These are phyloP conservation scores for Dolomedes plantarius DNA, from an alignment of 2,888 invertebrate species.

Conservation along the genomic window DNA sequence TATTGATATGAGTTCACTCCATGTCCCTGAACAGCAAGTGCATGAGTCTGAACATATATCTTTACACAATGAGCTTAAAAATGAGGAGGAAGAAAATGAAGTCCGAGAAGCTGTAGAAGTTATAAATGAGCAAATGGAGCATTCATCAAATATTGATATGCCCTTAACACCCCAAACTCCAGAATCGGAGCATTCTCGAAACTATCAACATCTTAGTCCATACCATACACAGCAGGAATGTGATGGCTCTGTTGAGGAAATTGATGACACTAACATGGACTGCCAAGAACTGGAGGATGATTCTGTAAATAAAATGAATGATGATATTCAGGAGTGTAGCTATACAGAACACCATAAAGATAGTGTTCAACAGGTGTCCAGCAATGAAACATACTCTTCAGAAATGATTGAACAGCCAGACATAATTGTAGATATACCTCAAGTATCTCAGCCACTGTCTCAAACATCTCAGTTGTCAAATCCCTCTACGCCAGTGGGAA, in stretches of 20 bases:
- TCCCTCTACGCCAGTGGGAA: slow-evolving; percentile 63
- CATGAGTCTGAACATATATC: slow-evolving; percentile 21
- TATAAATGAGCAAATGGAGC: slow-evolving; percentile 67
- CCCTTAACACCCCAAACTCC: slow-evolving; percentile 70
- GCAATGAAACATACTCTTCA: slow-evolving; percentile 33
- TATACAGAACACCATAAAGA: slow-evolving; percentile 45
- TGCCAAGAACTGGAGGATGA: slow-evolving; percentile 53
- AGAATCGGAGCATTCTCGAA: slow-evolving; percentile 58
- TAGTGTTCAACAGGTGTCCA: slow-evolving; percentile 33
- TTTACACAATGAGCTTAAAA: slow-evolving; percentile 60
- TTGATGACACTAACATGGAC: slow-evolving; percentile 46
- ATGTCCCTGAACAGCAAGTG: slow-evolving; percentile 11
- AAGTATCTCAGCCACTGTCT: slow-evolving; percentile 51
- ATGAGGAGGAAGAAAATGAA: slow-evolving; percentile 59
- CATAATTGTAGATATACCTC: slow-evolving; percentile 56
- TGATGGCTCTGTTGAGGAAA: slow-evolving; percentile 41
- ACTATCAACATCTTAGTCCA: slow-evolving; percentile 51
- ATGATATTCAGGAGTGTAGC: slow-evolving; percentile 51
- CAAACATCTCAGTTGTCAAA: slow-evolving; percentile 50
- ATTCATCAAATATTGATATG: slow-evolving; percentile 58
- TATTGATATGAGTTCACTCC: slow-evolving; percentile 33
- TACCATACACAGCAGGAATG: slow-evolving; percentile 49
- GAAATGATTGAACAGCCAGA: slow-evolving; percentile 63
- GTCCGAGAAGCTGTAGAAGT: slow-evolving; percentile 64
- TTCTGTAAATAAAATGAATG: slow-evolving; percentile 48